Evolutionary conservation across 2,797 vertebrate species (phyloP).

Genomic region (Cossypha dichroa): DNA sequence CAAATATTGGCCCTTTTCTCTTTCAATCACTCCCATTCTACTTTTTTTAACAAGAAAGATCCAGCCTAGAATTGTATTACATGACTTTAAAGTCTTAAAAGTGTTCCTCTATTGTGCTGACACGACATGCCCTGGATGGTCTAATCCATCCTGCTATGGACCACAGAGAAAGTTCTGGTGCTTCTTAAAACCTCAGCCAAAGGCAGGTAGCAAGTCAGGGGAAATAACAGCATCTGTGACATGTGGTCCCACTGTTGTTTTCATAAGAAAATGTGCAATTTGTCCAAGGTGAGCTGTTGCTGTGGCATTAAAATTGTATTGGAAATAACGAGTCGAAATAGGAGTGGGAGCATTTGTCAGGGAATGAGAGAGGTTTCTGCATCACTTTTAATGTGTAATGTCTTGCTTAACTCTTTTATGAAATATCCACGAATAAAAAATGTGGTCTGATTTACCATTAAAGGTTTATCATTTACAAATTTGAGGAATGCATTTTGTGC

Average conservation of each 20-base stretch:
- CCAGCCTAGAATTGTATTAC: constrained; percentile 83
- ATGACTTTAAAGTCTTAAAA: constrained; percentile 86
- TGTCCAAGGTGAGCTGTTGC: constrained; percentile 9
- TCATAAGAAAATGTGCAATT: neutral
- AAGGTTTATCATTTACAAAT: neutral
- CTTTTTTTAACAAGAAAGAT: constrained; percentile 79
- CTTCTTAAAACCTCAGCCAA: constrained; percentile 62
- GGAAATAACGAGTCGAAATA: neutral
- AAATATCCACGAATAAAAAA: neutral
- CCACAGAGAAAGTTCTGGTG: constrained; percentile 73
- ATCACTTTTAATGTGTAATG: neutral
- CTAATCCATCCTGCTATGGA: constrained; percentile 71
- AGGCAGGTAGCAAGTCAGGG: constrained; percentile 36
- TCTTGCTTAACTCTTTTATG: neutral
- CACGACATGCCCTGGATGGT: constrained; percentile 71
- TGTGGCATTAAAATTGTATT: neutral
- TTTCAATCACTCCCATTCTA: constrained; percentile 79
- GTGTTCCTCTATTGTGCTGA: constrained; percentile 76
- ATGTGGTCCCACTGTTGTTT: neutral
- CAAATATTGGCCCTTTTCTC: constrained; percentile 83
- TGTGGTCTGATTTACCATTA: neutral
- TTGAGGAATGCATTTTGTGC: neutral
- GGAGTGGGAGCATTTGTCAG: neutral
- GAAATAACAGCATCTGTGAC: neutral
- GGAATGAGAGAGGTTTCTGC: neutral